Evolutionary conservation across 2,797 vertebrate genomes (phyloP).

Genomic region (Lepus townsendii): DNA sequence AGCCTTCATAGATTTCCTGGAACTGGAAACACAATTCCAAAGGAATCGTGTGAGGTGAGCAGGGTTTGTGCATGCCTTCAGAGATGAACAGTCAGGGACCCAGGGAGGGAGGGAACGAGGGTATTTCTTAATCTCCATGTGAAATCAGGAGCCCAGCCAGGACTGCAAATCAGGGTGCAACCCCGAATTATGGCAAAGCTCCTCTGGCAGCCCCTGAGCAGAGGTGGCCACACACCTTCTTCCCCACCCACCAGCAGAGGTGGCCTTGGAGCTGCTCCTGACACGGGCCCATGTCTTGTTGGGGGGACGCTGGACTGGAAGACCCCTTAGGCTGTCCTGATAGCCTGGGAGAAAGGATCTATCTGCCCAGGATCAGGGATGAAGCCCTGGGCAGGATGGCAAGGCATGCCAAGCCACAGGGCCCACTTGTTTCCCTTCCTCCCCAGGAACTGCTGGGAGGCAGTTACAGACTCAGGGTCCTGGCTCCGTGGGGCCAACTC

Average conservation of each 20-base stretch:
- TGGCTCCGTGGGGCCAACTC: background rate
- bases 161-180: background rate
- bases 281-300: background rate
- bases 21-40: slow-evolving; percentile 50
- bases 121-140: background rate
- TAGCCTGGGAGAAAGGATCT: too few species aligned
- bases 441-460: background rate
- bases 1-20: slow-evolving; percentile 61
- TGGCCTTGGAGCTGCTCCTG: background rate
- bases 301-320: background rate
- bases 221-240: background rate
- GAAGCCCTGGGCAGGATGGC: background rate
- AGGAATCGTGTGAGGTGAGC: background rate
- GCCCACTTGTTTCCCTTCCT: background rate
- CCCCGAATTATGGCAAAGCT: background rate
- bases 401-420: too few species aligned
- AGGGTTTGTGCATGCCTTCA: background rate
- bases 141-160: slow-evolving; percentile 23
- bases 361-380: too few species aligned
- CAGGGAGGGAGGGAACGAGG: background rate
- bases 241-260: background rate
- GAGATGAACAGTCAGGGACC: slow-evolving; percentile 43
- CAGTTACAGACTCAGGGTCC: background rate
- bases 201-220: background rate
- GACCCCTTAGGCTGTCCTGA: background rate